phyloP scores from a whole-genome alignment of 2,888 invertebrate species.

The Caenorhabditis sp. region DNA sequence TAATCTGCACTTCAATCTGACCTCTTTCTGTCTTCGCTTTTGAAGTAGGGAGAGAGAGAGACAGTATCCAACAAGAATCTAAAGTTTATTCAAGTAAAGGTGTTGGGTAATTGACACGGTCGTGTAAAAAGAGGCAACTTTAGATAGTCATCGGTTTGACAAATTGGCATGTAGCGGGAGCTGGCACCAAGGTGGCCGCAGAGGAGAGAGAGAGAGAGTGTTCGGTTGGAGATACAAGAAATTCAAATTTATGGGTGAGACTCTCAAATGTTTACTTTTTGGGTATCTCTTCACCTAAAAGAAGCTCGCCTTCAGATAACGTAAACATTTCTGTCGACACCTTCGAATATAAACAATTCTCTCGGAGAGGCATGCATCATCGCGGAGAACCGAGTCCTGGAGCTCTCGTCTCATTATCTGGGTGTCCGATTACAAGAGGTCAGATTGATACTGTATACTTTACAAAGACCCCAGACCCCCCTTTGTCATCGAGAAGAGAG shows the following conservation, averaged over 20 bases:
- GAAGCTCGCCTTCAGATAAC: slow-evolving; percentile 4
- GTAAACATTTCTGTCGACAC: slow-evolving; percentile 39
- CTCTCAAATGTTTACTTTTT: slow-evolving; percentile 18
- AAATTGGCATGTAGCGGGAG: slow-evolving; percentile 53
- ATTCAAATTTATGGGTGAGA: slow-evolving; percentile 1
- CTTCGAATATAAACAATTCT: slow-evolving; percentile 25
- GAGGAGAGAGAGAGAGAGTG: not conserved
- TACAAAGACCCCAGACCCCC: not conserved
- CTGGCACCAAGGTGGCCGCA: slow-evolving; percentile 54
- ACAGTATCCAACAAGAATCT: not conserved
- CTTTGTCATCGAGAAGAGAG: slow-evolving; percentile 3
- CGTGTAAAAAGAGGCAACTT: not conserved
- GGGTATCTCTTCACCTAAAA: not conserved
- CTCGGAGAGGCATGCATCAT: not conserved
- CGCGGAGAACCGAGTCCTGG: not conserved
- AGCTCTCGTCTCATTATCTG: not conserved
- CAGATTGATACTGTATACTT: slow-evolving; percentile 23
- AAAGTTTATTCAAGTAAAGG: slow-evolving; percentile 62
- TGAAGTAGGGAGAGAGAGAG: slow-evolving; percentile 1
- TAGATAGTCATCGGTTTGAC: slow-evolving; percentile 51
- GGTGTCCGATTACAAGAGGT: slow-evolving; percentile 20
- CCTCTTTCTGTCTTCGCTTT: slow-evolving; percentile 45
- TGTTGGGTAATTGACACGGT: slow-evolving; percentile 48
- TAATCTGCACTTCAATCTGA: slow-evolving; percentile 57
- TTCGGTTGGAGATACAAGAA: not conserved